Base-by-base conservation (phyloP, 1,140 invertebrate species). In the Cyphomyrmex costatus region DNA sequence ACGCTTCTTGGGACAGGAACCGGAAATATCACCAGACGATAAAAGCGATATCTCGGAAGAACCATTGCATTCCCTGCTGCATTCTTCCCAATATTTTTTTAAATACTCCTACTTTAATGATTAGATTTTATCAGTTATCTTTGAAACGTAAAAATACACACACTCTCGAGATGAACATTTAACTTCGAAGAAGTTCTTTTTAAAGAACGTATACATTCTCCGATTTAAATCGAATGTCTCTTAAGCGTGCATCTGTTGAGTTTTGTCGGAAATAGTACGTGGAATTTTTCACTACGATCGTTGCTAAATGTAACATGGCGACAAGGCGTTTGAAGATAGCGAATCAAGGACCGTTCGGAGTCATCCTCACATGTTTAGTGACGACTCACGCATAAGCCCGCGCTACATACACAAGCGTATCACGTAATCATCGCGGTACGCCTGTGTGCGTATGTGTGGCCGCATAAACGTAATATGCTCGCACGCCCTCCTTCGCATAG, bases 1-100 rank as follows among this genome's bases (percentile, higher is more conserved):
- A 87, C 87, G 74, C 92, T 93, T 92, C 93, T 94, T 94, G 90
- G 86, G 12, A 89, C 93, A 94, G 94, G 93, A 94, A 94, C 94
- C 93, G 94, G 94, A 94, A 93, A 93, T 92, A 87, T 90, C 60
- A 89, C 89, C 66, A 49, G 66, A 84, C 84, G 93, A 94, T 94
- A 92, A 74, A 73, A 53, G n/a, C 56, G 80, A 78, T 94, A 94
- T 93, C 92, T 92, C 88, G 85, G 87, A 94, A 94, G 93, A 93
- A 86, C 88, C 83, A 78, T 58, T 58, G 30, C 80, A 56, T 85
- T 70, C 83, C 70, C 63, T 19, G 33, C 73, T 56, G 83, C 76
- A 71, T 70, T 85, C 61, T 88, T 86, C 61, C 61, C 74, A 30
- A 49, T 49, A 0, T 30, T 53, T 53, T 78, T 79, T 51, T 71